Evolutionary conservation across 2,888 invertebrate genomes (phyloP).

Genomic region (Quadroppia sp.): DNA sequence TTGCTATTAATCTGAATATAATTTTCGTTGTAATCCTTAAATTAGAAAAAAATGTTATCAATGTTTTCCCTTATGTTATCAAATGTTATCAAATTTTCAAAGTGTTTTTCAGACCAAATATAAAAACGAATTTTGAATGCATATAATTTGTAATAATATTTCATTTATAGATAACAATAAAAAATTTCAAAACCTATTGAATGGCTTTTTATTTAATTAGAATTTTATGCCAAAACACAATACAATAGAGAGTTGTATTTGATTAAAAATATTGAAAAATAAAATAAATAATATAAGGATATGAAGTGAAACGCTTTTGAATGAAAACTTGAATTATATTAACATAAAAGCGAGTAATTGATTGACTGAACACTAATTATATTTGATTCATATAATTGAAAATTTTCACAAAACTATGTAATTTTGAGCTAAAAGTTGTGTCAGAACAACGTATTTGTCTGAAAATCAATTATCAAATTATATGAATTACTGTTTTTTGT

Average conservation of each 20-base stretch:
- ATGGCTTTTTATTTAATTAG: neutral
- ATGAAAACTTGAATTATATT: neutral
- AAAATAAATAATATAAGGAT: neutral
- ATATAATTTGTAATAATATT: too few species aligned
- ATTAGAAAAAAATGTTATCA: neutral
- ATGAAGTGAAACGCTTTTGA: neutral
- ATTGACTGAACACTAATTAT: neutral
- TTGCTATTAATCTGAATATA: conserved; percentile 3
- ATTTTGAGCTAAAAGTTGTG: too few species aligned
- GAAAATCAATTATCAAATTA: too few species aligned
- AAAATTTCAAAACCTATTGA: neutral
- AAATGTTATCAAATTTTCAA: too few species aligned
- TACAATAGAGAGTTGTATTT: neutral
- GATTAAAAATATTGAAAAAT: neutral
- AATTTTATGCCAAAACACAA: neutral
- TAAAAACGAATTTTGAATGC: too few species aligned
- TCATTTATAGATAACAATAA: neutral
- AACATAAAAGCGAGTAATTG: neutral
- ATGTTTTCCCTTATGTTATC: neutral
- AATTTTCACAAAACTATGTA: too few species aligned
- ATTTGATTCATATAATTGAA: neutral
- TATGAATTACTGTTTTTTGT: too few species aligned
- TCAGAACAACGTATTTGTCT: too few species aligned
- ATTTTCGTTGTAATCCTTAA: conserved; percentile 15
- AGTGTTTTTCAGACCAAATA: too few species aligned